phyloP scores from a whole-genome alignment of 2,113 vertebrate genomes.

The Leptodactylus fuscus region DNA sequence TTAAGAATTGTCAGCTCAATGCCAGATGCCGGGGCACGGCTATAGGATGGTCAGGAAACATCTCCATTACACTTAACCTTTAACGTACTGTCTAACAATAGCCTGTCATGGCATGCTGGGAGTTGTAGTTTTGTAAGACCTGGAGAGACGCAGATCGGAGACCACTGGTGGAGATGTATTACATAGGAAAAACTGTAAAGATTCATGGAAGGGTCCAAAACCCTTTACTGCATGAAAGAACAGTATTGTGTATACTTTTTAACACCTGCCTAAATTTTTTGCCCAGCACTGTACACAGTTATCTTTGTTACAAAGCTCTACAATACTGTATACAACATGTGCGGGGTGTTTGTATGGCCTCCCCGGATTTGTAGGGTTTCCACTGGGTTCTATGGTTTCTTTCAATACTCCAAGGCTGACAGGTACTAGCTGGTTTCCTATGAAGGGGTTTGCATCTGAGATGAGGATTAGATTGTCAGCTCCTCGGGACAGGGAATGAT shows the following conservation, averaged over 20 bases:
- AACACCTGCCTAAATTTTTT: too few relatives aligned
- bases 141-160: too few relatives aligned
- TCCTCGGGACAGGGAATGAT: not conserved
- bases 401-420: not conserved
- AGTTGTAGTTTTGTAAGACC: too few relatives aligned
- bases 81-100: not conserved
- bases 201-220: too few relatives aligned
- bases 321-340: not conserved
- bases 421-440: not conserved
- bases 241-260: too few relatives aligned
- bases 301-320: too few relatives aligned
- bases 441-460: not conserved
- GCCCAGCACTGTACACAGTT: too few relatives aligned
- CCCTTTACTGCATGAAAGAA: too few relatives aligned
- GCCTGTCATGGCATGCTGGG: not conserved
- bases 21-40: conserved; percentile 21
- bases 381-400: not conserved
- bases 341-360: not conserved
- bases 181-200: too few relatives aligned
- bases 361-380: not conserved
- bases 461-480: not conserved
- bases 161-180: too few relatives aligned
- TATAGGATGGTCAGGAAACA: not conserved
- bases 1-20: conserved; percentile 41
- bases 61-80: not conserved